A percentile compares a stretch with the other conserved stretches of the same genome.
These are phyloP conservation scores for Junonia oenone DNA, from an alignment of 2,888 invertebrate genomes.

Conservation along the genomic window DNA sequence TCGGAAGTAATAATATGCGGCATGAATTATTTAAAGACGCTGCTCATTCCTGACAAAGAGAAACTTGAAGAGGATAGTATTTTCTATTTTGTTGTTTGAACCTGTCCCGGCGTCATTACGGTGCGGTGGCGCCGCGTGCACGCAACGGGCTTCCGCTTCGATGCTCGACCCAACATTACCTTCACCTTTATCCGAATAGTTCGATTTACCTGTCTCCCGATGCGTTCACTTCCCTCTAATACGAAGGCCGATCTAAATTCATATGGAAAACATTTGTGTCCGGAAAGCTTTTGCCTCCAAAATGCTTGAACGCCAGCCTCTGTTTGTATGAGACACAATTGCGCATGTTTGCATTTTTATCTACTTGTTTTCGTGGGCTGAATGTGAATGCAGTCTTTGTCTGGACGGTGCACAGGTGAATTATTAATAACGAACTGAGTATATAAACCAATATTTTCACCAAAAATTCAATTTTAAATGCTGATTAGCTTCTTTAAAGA, in stretches of 20 bases:
- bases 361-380: constrained; percentile 73
- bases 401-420: constrained; percentile 63
- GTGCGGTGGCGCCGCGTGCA: constrained; percentile 37
- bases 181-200: constrained; percentile 54
- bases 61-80: constrained; percentile 24
- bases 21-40: constrained; percentile 30
- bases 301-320: constrained; percentile 43
- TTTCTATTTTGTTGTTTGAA: constrained; percentile 23
- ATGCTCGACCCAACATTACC: constrained; percentile 38
- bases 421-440: constrained; percentile 30
- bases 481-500: background rate
- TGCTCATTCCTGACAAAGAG: constrained; percentile 24
- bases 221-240: constrained; percentile 64
- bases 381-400: constrained; percentile 72
- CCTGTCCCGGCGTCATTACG: constrained; percentile 23
- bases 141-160: constrained; percentile 35
- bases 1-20: constrained; percentile 26
- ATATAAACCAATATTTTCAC: constrained; percentile 10
- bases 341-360: constrained; percentile 76
- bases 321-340: constrained; percentile 72
- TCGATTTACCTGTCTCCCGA: constrained; percentile 61
- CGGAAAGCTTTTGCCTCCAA: constrained; percentile 51
- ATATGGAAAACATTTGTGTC: constrained; percentile 72
- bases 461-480: background rate
- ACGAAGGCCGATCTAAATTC: constrained; percentile 69